Evolutionary conservation across 1,140 invertebrate genomes (phyloP).

Genomic region (Heliconius himera): DNA sequence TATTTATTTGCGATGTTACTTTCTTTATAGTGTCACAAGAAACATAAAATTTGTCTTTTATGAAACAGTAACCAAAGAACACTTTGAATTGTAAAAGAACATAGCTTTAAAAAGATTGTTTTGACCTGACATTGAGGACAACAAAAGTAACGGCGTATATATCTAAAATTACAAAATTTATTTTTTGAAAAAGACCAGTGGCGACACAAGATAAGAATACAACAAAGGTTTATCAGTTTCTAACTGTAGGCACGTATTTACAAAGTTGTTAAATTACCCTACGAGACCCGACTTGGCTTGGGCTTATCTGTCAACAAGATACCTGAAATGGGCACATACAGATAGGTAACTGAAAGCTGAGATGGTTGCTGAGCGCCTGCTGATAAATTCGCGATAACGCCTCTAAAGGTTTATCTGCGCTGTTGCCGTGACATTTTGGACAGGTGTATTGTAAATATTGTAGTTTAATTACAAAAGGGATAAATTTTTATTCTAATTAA

Average conservation of each 20-base stretch:
- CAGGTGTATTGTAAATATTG: slow-evolving; percentile 18
- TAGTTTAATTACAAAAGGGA: not conserved
- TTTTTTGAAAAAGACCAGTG: slow-evolving; percentile 51
- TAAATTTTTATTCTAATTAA: no score
- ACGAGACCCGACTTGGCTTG: slow-evolving; percentile 55
- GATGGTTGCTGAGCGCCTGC: slow-evolving; percentile 18
- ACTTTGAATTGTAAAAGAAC: not conserved
- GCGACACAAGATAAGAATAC: slow-evolving; percentile 55
- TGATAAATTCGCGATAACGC: slow-evolving; percentile 25
- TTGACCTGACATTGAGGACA: slow-evolving; percentile 24
- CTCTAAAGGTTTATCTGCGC: slow-evolving; percentile 15
- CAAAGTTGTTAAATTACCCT: slow-evolving; percentile 61
- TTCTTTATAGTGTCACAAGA: not conserved
- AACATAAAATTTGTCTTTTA: not conserved
- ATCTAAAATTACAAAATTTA: slow-evolving; percentile 48
- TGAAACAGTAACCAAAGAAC: not conserved
- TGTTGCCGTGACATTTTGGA: slow-evolving; percentile 28
- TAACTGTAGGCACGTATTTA: slow-evolving; percentile 54
- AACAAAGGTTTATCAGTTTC: slow-evolving; percentile 68
- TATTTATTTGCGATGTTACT: not conserved
- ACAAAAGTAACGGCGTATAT: slow-evolving; percentile 37
- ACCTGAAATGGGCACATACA: slow-evolving; percentile 49
- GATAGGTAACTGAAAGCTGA: slow-evolving; percentile 33
- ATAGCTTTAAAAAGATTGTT: slow-evolving; percentile 16
- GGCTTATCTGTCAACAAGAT: slow-evolving; percentile 71